Percentiles rank a stretch among this genome's conserved stretches.
phyloP scores from a whole-genome alignment of 2,797 vertebrate species.

The Silurus lanzhouensis region DNA sequence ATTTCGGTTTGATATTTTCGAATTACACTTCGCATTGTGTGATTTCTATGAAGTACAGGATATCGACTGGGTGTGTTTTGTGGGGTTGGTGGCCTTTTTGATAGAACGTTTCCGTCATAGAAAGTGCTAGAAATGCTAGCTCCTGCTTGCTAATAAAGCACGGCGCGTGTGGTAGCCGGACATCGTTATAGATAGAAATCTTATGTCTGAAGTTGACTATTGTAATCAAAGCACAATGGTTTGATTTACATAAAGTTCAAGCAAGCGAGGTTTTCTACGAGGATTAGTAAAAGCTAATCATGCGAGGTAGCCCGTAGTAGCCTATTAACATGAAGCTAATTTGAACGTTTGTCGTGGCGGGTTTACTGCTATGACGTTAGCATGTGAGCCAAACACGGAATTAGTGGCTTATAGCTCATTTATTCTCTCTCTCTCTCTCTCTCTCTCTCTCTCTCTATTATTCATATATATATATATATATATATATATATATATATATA shows the following conservation, averaged over 20 bases:
- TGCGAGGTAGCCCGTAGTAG: neutral
- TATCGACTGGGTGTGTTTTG: neutral
- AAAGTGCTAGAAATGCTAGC: conserved; percentile 32
- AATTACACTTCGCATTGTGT: neutral
- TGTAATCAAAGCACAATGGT: too few relatives aligned
- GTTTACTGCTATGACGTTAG: conserved; percentile 8
- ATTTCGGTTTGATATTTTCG: neutral
- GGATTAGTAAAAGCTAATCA: neutral
- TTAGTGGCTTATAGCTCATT: neutral
- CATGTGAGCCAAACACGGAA: neutral
- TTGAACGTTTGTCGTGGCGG: conserved; percentile 17
- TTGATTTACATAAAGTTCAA: neutral
- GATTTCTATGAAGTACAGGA: neutral
- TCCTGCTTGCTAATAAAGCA: neutral
- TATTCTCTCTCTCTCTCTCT: too few relatives aligned
- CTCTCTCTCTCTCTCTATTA: too few relatives aligned
- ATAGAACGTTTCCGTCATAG: neutral
- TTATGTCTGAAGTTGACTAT: too few relatives aligned
- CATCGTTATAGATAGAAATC: too few relatives aligned
- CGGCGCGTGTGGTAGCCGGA: neutral
- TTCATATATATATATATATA: too few relatives aligned
- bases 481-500: too few relatives aligned
- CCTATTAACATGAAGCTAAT: conserved; percentile 13
- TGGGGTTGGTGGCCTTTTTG: neutral
- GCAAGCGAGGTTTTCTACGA: neutral